Evolutionary conservation across 2,797 vertebrate genomes (phyloP).

Genomic region (Sebastes ruberrimus): DNA sequence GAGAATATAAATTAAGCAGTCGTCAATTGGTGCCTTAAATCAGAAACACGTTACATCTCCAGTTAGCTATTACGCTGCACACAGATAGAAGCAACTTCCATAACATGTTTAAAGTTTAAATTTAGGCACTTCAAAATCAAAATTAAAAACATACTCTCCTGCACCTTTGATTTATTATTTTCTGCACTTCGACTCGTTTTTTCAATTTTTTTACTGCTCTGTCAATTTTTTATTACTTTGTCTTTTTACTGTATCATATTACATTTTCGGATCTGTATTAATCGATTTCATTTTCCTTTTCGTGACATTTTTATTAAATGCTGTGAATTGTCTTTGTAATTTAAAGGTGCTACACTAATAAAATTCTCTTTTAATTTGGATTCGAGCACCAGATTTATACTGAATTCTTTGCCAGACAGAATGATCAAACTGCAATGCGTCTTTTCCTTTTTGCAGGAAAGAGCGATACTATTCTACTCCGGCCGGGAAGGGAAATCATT

Average conservation of each 20-base stretch:
- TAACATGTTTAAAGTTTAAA: neutral
- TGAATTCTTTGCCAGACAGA: neutral
- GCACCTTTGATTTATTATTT: neutral
- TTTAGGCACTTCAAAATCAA: neutral
- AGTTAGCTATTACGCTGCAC: neutral
- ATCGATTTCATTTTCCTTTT: neutral
- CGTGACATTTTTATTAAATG: neutral
- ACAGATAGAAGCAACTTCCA: neutral
- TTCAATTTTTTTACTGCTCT: neutral
- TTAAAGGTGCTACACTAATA: neutral
- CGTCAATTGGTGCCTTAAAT: neutral
- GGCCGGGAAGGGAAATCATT: neutral
- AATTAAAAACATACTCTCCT: neutral
- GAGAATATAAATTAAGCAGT: neutral
- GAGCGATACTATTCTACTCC: neutral
- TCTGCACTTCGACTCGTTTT: neutral
- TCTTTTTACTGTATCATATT: neutral
- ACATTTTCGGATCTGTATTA: neutral
- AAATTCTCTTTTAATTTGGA: neutral
- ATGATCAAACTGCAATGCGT: neutral
- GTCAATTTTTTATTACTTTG: neutral
- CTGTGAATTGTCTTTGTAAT: neutral
- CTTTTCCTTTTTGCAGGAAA: neutral
- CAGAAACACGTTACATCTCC: neutral
- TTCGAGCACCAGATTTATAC: neutral